phyloP scores from a whole-genome alignment of 2,797 vertebrate genomes.

The Leuciscus waleckii region DNA sequence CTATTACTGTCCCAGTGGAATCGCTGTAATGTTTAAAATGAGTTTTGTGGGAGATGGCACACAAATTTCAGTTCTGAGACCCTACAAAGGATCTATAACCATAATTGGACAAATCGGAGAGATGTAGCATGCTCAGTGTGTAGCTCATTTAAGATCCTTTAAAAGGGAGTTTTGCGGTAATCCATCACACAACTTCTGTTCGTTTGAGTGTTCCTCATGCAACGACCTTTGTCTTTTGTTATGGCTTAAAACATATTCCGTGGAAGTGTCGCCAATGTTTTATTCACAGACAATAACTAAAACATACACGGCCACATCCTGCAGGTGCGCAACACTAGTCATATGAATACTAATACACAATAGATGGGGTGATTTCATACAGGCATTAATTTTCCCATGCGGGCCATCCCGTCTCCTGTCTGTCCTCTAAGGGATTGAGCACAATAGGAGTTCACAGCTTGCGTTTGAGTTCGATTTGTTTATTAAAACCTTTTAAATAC shows the following conservation, averaged over 20 bases:
- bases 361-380: conserved; percentile 15
- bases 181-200: neutral
- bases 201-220: neutral
- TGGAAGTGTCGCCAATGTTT: conserved; percentile 19
- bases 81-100: neutral
- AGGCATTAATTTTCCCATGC: neutral
- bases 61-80: neutral
- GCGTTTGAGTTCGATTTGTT: neutral
- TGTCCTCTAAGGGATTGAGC: neutral
- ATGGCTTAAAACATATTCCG: neutral
- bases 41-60: neutral
- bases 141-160: neutral
- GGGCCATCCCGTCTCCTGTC: neutral
- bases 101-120: neutral
- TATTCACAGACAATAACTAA: conserved; percentile 24
- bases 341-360: conserved; percentile 17
- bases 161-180: neutral
- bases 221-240: neutral
- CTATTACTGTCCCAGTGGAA: neutral
- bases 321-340: neutral
- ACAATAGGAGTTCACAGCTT: conserved; percentile 9
- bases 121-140: neutral
- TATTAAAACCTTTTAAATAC: neutral
- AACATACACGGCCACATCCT: conserved; percentile 16
- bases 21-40: neutral